Evolutionary conservation across 2,113 vertebrate genomes (phyloP).

Genomic region (Bungarus multicinctus): DNA sequence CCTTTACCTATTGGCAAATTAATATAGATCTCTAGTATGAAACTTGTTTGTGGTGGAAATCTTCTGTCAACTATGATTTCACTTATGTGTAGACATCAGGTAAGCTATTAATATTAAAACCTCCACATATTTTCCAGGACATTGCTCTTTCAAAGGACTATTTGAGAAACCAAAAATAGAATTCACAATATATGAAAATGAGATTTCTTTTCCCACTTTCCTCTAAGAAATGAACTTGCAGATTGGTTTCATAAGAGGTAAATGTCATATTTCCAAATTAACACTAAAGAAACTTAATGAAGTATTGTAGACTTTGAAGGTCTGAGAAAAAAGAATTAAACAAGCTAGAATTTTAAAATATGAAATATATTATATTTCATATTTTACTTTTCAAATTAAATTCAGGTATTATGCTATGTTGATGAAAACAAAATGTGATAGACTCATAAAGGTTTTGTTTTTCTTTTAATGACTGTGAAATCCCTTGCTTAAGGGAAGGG

Average conservation of each 20-base stretch:
- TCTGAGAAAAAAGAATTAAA: not conserved
- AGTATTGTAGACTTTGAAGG: not conserved
- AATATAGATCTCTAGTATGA: not conserved
- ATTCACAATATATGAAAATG: not conserved
- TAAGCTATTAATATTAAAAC: slow-evolving; percentile 7
- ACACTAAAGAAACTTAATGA: not conserved
- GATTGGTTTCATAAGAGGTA: not conserved
- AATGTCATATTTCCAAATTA: not conserved
- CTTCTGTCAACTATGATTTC: not conserved
- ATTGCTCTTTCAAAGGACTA: not conserved
- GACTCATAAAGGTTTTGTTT: too few species aligned
- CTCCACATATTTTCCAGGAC: not conserved
- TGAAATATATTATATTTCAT: not conserved
- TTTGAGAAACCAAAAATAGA: not conserved
- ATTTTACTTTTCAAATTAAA: not conserved
- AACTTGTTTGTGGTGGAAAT: not conserved
- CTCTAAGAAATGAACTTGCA: not conserved
- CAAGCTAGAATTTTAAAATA: not conserved
- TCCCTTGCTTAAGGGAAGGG: too few species aligned
- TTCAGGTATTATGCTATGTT: not conserved
- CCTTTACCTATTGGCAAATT: not conserved
- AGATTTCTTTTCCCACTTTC: not conserved
- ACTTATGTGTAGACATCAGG: not conserved
- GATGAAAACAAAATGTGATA: not conserved
- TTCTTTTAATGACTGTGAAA: too few species aligned